Percentiles rank a stretch among this genome's conserved stretches.
Conservation (phyloP, 2,888 invertebrate species). For the Celastrina argiolus region DNA sequence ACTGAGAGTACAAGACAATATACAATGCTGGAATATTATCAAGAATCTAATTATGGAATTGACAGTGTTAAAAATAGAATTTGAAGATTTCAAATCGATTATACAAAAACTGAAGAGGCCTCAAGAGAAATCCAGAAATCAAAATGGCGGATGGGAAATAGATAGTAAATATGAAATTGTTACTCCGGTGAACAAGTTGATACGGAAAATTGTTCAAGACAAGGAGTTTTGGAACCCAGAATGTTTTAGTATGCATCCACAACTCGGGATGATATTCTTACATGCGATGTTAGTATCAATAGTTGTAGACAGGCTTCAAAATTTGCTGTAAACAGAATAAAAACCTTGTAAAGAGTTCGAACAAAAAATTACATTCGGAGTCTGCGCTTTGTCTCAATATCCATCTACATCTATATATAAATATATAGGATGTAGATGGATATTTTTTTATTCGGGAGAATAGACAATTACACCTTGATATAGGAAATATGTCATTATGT, state of each 20-base stretch:
- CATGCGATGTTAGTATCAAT: slow-evolving; percentile 1
- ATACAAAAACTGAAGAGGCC: background rate
- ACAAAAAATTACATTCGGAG: too few species aligned
- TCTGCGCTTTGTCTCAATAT: too few species aligned
- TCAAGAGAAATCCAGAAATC: background rate
- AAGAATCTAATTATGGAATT: slow-evolving; percentile 1
- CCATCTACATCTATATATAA: too few species aligned
- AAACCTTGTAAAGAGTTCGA: background rate
- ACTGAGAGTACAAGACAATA: background rate
- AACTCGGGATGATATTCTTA: background rate
- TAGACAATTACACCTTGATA: too few species aligned
- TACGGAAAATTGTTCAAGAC: background rate
- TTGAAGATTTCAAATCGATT: slow-evolving; percentile 9
- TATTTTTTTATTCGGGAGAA: too few species aligned
- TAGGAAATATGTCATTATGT: too few species aligned
- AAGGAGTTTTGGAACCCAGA: slow-evolving; percentile 6
- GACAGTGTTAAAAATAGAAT: background rate
- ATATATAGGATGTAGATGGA: too few species aligned
- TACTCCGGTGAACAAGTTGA: slow-evolving; percentile 8
- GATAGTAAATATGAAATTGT: background rate
- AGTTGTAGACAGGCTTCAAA: background rate
- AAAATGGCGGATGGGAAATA: background rate
- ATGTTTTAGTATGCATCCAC: background rate
- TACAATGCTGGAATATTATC: slow-evolving; percentile 1
- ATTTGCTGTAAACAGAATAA: background rate